These are phyloP conservation scores for Elysia crispata DNA, from an alignment of 2,888 invertebrate species.

Conservation along the genomic window DNA sequence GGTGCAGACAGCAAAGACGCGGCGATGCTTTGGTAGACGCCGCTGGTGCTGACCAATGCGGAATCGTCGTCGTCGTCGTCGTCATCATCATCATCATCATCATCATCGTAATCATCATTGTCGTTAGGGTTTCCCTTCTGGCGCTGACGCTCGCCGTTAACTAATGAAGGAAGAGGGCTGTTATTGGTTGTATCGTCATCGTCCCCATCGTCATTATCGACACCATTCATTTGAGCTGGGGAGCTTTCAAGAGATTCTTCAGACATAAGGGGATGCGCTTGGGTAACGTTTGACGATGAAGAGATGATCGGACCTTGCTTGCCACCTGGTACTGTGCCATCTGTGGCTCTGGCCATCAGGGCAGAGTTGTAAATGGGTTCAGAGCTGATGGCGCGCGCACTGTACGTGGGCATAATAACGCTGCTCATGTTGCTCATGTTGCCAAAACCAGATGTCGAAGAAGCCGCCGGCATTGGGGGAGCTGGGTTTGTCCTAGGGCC, in stretches of 20 bases:
- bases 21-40: conserved; percentile 45
- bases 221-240: not conserved
- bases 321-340: not conserved
- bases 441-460: not conserved
- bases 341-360: not conserved
- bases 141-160: not conserved
- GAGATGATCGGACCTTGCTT: not conserved
- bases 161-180: not conserved
- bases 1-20: conserved; percentile 44
- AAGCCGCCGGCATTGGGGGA: too few relatives aligned
- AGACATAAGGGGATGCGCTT: not conserved
- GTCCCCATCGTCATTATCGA: not conserved
- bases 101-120: not conserved
- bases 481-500: too few relatives aligned
- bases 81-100: too few relatives aligned
- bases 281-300: not conserved
- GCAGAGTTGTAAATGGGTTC: not conserved
- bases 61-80: conserved; percentile 9
- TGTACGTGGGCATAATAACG: not conserved
- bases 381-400: not conserved
- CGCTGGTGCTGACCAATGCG: conserved; percentile 21
- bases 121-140: not conserved
- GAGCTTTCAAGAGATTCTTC: not conserved
- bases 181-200: not conserved
- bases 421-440: too few relatives aligned